Base-by-base conservation (phyloP, 2,113 vertebrate species). In the Erythrolamprus reginae region DNA sequence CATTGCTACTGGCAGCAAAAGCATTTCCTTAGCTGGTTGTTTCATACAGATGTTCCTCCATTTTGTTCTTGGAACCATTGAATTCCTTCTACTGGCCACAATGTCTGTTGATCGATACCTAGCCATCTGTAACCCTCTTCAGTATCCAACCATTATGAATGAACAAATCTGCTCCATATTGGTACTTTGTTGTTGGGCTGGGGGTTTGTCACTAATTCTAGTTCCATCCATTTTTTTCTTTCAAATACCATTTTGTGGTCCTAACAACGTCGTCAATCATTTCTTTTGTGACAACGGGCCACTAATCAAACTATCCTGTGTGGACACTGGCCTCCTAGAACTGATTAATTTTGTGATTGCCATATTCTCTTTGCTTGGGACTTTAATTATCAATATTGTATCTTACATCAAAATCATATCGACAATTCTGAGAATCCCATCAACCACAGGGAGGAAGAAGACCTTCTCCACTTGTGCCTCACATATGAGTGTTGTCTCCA, bases 191-290 rank as follows among this genome's bases (percentile, higher is more conserved):
- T 77, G 65, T 17, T 77, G 33, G 65, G 5, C 2, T 38, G 65
- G 85, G 26, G 93, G 93, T 4, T 95, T 94, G 21, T 50, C 93
- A 10, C 47, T 77, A 0, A 90, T 96, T n/a, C 91, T 95, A 21
- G 87, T 47, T 38, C 87, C 58, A 19, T 10, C 19, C n/a, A 19
- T 24, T 38, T 2, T 21, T 7, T 38, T 92, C 56, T 90, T 93
- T 7, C 91, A 90, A 2, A 82, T 95, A 88, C 93, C 95, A 33
- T 95, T 93, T 55, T 95, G 95, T 88, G 90, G 93, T 58, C 48
- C 83, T 86, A 24, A 55, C 65, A 55, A 53, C 65, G 19, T 38
- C 65, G 17, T 77, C 65, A 38, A 77, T 19, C 65, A 77, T 77
- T 77, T 77, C 33, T 87, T 42, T 53, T 87, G 85, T 87, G 85